Evolutionary conservation across 1,140 invertebrate species (phyloP).

Genomic region (Coelopa frigida): DNA sequence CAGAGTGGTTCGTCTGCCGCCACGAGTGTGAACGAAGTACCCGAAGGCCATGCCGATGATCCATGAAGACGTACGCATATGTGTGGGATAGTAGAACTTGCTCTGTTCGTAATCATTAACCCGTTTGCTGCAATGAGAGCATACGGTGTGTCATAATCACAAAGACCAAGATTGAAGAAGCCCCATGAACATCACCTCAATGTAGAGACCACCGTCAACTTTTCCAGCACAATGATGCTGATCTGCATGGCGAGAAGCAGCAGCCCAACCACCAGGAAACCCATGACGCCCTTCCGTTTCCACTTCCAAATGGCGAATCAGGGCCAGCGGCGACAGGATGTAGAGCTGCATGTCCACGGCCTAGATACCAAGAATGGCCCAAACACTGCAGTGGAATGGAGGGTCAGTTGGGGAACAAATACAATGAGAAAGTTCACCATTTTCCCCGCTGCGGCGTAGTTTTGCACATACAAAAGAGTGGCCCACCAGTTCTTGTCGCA

Average conservation of each 20-base stretch:
- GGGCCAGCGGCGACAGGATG: conserved; percentile 66
- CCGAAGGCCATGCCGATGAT: conserved; percentile 53
- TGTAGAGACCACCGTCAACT: conserved; percentile 49
- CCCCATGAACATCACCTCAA: conserved; percentile 41
- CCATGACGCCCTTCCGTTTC: conserved; percentile 53
- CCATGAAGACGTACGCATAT: conserved; percentile 50
- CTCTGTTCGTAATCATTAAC: no score
- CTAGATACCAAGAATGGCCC: conserved; percentile 85
- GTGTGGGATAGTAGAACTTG: conserved; percentile 39
- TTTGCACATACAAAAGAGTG: conserved; percentile 79
- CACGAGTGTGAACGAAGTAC: conserved; percentile 45
- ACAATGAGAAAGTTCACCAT: conserved; percentile 30
- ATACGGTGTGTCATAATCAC: no score
- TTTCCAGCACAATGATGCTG: no score
- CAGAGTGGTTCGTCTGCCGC: conserved; percentile 35
- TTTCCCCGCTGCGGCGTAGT: conserved; percentile 53
- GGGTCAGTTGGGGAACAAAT: no score
- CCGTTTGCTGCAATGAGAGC: no score
- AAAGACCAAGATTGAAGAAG: conserved; percentile 35
- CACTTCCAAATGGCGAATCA: conserved; percentile 63
- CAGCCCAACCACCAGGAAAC: no score
- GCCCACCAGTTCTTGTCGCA: conserved; percentile 75
- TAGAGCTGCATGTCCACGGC: conserved; percentile 81
- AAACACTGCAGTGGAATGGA: no score
- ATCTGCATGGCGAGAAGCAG: no score